phyloP scores from a whole-genome alignment of 2,113 vertebrate species.

The Clinocottus analis region DNA sequence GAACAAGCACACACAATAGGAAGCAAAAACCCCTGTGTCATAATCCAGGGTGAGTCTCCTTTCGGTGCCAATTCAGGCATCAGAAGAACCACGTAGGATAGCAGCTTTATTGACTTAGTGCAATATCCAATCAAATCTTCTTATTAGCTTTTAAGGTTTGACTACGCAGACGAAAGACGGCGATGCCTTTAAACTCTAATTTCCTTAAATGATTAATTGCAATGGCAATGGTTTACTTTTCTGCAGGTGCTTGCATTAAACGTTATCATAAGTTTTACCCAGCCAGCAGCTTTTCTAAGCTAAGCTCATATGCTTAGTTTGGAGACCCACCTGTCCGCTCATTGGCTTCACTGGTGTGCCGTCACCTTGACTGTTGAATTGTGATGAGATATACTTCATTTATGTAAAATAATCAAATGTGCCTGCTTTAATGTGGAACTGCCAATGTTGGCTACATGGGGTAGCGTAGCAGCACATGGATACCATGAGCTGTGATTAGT shows the following conservation, averaged over 20 bases:
- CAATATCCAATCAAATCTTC: neutral
- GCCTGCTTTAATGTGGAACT: neutral
- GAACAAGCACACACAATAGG: slow-evolving; percentile 5
- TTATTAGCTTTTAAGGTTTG: neutral
- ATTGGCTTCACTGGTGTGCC: too few species aligned
- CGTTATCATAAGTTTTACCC: neutral
- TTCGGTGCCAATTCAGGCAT: neutral
- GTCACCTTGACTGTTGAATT: too few species aligned
- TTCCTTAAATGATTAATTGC: neutral
- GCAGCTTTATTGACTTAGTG: neutral
- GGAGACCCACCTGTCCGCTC: neutral
- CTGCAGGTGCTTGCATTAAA: neutral
- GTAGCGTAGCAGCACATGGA: neutral
- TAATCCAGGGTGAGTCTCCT: neutral
- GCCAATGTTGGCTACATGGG: neutral
- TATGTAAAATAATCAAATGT: too few species aligned
- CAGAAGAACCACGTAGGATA: neutral
- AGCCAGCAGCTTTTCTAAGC: neutral
- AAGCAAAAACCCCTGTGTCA: slow-evolving; percentile 22
- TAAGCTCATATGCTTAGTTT: neutral
- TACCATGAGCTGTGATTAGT: too few species aligned
- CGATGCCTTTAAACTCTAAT: neutral
- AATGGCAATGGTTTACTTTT: neutral
- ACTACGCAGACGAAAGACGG: too few species aligned
- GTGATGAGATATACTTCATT: too few species aligned